A percentile compares a stretch with the other conserved stretches of the same genome.
Conservation (phyloP, 2,888 invertebrate genomes). For the Lasioglossum oenotherae region DNA sequence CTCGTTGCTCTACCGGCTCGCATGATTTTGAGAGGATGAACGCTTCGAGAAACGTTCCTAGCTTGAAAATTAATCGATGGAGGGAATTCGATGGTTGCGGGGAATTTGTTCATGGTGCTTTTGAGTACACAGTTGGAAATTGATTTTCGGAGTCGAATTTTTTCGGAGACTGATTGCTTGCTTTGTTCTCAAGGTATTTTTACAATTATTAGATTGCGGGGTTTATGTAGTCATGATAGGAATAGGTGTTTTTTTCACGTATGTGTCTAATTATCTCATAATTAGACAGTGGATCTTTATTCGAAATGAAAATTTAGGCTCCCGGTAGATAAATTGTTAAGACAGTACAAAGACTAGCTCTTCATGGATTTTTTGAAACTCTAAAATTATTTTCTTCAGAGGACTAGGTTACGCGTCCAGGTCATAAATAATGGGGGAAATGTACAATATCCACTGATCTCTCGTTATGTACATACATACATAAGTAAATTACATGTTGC, state of each 20-base stretch:
- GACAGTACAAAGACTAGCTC: background rate
- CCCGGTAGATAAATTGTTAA: background rate
- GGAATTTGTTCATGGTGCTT: background rate
- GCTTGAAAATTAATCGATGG: background rate
- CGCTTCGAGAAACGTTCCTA: background rate
- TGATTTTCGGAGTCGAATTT: background rate
- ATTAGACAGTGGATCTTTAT: no score
- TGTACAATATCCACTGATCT: background rate
- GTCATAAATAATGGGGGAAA: background rate
- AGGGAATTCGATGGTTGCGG: background rate
- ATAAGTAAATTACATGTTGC: background rate
- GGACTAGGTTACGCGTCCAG: background rate
- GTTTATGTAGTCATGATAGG: no score
- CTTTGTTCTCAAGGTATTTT: background rate
- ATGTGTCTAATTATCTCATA: no score
- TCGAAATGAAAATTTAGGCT: no score
- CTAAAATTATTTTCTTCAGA: background rate
- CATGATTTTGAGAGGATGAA: background rate
- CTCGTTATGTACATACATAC: background rate
- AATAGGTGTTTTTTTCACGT: no score
- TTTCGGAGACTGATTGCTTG: background rate
- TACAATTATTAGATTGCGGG: no score
- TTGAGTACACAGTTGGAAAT: background rate
- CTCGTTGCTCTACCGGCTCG: background rate
- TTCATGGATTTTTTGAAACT: background rate